Conservation (phyloP, 2,113 vertebrate genomes). For the Chaetodon trifascialis region DNA sequence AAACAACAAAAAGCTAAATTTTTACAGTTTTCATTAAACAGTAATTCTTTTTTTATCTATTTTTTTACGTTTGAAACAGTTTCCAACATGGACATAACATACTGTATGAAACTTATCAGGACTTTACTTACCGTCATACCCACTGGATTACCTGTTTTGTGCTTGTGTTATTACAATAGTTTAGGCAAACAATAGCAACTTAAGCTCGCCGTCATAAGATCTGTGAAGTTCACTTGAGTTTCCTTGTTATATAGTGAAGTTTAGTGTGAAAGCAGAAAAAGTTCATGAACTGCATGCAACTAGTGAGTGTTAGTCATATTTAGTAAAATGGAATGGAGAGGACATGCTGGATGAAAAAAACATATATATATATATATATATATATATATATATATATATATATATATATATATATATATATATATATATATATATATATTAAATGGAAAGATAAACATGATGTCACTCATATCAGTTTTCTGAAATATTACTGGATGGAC, state of each 20-base stretch:
- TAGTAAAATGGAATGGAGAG: slow-evolving; percentile 36
- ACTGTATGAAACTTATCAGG: neutral
- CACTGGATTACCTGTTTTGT: slow-evolving; percentile 17
- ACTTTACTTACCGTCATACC: slow-evolving; percentile 67
- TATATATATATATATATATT: too few species aligned
- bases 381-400: too few species aligned
- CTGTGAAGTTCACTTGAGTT: neutral
- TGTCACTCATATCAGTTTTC: slow-evolving; percentile 35
- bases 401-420: too few species aligned
- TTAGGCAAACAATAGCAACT: neutral
- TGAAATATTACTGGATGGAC: slow-evolving; percentile 72
- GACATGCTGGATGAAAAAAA: slow-evolving; percentile 70
- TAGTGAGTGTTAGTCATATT: slow-evolving; percentile 71
- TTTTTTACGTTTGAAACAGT: too few species aligned
- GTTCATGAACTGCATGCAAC: slow-evolving; percentile 72
- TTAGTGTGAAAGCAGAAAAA: slow-evolving; percentile 49
- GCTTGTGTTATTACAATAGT: neutral
- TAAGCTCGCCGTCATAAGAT: slow-evolving; percentile 2
- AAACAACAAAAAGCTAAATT: neutral
- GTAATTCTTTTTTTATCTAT: too few species aligned
- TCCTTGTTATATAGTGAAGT: slow-evolving; percentile 6
- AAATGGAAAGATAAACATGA: slow-evolving; percentile 48
- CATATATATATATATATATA: neutral
- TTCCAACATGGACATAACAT: neutral
- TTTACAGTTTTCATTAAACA: too few species aligned